Evolutionary conservation across 2,888 invertebrate genomes (phyloP).

Genomic region (Empis stercorea): DNA sequence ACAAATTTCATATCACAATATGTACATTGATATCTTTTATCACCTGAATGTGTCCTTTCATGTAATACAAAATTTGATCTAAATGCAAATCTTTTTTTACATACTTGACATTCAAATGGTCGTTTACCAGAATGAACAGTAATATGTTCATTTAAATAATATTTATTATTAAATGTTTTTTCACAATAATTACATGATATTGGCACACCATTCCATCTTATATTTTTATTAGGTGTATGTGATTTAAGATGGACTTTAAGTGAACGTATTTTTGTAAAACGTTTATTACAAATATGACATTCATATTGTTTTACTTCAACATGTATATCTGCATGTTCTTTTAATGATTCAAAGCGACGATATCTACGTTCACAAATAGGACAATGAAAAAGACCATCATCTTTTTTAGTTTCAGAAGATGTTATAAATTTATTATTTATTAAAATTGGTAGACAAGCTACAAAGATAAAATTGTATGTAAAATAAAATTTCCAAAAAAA

Average conservation of each 20-base stretch:
- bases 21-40: neutral
- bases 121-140: too few relatives aligned
- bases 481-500: too few relatives aligned
- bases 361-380: neutral
- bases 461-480: too few relatives aligned
- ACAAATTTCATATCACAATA: neutral
- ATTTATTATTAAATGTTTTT: neutral
- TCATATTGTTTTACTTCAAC: neutral
- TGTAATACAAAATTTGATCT: neutral
- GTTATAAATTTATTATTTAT: neutral
- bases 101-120: too few relatives aligned
- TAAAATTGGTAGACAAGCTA: neutral
- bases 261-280: too few relatives aligned
- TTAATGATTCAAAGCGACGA: neutral
- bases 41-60: neutral
- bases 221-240: too few relatives aligned
- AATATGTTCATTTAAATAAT: too few relatives aligned
- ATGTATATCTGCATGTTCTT: neutral
- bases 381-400: neutral
- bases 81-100: neutral
- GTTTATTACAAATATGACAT: neutral
- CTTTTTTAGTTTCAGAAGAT: neutral
- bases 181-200: neutral
- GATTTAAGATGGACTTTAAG: too few relatives aligned
- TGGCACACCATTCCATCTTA: too few relatives aligned